phyloP scores from a whole-genome alignment of 2,113 vertebrate species.

The Alectura lathami region DNA sequence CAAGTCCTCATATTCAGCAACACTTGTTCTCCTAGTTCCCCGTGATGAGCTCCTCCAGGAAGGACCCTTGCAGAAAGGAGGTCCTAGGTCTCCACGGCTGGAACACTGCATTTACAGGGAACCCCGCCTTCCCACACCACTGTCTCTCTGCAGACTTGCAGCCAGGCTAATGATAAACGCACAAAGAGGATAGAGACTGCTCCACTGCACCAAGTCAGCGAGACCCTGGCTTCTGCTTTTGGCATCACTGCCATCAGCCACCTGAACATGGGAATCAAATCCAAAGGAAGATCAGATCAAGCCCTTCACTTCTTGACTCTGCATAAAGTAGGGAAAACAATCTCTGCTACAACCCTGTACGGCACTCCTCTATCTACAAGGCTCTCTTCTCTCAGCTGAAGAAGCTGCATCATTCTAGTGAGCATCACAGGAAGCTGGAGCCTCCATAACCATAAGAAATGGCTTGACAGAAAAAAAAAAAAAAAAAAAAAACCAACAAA shows the following conservation, averaged over 20 bases:
- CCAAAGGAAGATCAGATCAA: background rate
- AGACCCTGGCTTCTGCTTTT: background rate
- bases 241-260: background rate
- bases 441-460: background rate
- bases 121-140: background rate
- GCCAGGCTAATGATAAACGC: background rate
- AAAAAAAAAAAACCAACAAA: too few species aligned
- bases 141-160: background rate
- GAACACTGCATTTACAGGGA: background rate
- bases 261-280: background rate
- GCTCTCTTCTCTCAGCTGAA: background rate
- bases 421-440: background rate
- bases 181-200: accelerated
- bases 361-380: background rate
- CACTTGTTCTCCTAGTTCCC: background rate
- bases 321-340: background rate
- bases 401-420: background rate
- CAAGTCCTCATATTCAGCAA: background rate
- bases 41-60: background rate
- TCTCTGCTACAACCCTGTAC: background rate
- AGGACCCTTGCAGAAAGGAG: background rate
- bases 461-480: background rate
- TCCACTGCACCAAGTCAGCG: background rate
- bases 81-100: background rate
- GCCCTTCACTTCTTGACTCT: background rate